These are phyloP conservation scores for Nomada hirtipes DNA, from an alignment of 2,888 invertebrate species.

Conservation along the genomic window DNA sequence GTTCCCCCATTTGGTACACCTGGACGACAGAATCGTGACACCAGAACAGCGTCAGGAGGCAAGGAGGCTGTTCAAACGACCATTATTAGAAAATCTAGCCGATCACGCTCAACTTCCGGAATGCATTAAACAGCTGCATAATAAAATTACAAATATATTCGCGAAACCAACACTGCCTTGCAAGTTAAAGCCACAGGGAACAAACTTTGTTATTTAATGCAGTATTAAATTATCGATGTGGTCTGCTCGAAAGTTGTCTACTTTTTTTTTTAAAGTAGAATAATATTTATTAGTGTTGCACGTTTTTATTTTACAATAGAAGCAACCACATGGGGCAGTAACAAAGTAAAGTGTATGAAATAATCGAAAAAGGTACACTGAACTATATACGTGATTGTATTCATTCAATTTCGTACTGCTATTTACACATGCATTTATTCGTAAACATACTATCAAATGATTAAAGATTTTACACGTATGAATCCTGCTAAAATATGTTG, in stretches of 20 bases:
- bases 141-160: slow-evolving; percentile 75
- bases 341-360: slow-evolving; percentile 31
- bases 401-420: slow-evolving; percentile 30
- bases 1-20: slow-evolving; percentile 88
- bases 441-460: not conserved
- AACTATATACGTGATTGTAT: slow-evolving; percentile 16
- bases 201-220: slow-evolving; percentile 72
- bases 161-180: slow-evolving; percentile 70
- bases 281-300: not conserved
- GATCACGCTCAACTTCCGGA: slow-evolving; percentile 79
- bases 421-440: slow-evolving; percentile 1
- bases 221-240: slow-evolving; percentile 65
- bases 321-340: slow-evolving; percentile 51
- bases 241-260: not conserved
- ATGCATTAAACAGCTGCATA: slow-evolving; percentile 78
- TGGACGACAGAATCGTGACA: slow-evolving; percentile 90
- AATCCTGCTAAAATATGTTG: not conserved
- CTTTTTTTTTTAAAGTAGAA: slow-evolving; percentile 2
- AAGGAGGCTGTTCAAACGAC: slow-evolving; percentile 87
- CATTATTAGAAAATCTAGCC: slow-evolving; percentile 86
- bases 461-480: not conserved
- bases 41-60: slow-evolving; percentile 88
- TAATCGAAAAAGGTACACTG: slow-evolving; percentile 23
- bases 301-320: slow-evolving; percentile 22
- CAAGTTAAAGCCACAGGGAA: slow-evolving; percentile 61